Percentiles rank a stretch among this genome's conserved stretches.
Conservation (phyloP, 2,888 invertebrate genomes). For the Lordiphosa andalusiaca region DNA sequence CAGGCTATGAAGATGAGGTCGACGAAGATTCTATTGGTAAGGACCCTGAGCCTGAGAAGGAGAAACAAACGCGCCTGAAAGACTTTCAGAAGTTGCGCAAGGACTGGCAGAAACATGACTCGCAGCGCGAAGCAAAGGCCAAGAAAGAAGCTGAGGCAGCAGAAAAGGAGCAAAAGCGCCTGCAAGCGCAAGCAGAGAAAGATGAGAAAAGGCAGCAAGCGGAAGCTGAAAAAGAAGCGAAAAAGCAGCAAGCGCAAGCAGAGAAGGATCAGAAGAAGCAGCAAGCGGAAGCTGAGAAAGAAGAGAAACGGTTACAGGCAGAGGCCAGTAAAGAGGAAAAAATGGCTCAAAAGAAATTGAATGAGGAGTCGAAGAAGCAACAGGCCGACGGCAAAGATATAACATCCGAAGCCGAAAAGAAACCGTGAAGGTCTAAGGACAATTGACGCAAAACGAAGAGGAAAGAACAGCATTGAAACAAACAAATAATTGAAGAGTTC, state of each 20-base stretch:
- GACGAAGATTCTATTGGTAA: conserved; percentile 31
- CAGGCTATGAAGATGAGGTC: conserved; percentile 63
- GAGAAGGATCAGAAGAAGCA: conserved; percentile 5
- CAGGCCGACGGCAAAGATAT: no score
- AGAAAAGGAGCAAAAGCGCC: conserved; percentile 33
- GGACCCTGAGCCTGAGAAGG: conserved; percentile 33
- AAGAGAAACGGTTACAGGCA: conserved; percentile 12
- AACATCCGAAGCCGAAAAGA: no score
- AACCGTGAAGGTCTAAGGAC: no score
- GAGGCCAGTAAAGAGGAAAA: no score
- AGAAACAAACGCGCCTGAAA: conserved; percentile 21
- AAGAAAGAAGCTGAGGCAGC: conserved; percentile 26
- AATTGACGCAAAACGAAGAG: no score
- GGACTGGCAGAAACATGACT: conserved; percentile 32
- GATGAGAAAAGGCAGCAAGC: no score
- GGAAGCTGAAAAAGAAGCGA: no score
- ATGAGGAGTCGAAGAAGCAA: no score
- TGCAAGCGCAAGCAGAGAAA: no score
- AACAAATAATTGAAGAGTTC: no score
- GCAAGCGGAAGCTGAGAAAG: conserved; percentile 20
- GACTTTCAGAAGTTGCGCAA: conserved; percentile 28
- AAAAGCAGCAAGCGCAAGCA: conserved; percentile 7
- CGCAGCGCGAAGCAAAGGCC: not conserved
- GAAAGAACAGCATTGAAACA: no score
- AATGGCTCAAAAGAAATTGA: no score